phyloP scores from a whole-genome alignment of 1,140 invertebrate species.

The Zaprionus africanus region DNA sequence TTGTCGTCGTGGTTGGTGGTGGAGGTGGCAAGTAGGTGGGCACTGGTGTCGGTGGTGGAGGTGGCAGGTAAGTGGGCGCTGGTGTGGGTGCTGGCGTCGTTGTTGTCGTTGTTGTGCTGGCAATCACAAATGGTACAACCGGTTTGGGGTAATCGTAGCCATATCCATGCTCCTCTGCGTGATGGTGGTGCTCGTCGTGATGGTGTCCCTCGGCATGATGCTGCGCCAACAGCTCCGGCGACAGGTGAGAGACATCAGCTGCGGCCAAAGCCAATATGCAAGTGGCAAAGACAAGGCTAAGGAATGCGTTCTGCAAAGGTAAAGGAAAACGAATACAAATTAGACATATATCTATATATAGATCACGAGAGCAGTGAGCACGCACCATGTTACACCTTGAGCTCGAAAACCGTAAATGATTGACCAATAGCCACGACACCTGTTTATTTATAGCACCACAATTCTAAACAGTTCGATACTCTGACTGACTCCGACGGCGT shows the following conservation, averaged over 20 bases:
- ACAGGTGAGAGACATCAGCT: conserved; percentile 77
- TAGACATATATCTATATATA: not conserved
- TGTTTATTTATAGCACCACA: conserved; percentile 77
- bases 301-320: conserved; percentile 50
- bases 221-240: conserved; percentile 44
- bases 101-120: conserved; percentile 50
- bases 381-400: conserved; percentile 77
- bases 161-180: conserved; percentile 62
- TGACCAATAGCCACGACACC: conserved; percentile 50
- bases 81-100: conserved; percentile 62
- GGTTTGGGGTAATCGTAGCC: conserved; percentile 74
- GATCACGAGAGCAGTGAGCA: conserved; percentile 21
- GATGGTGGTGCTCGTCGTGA: conserved; percentile 54
- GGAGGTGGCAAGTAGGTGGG: conserved; percentile 47
- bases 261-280: conserved; percentile 58
- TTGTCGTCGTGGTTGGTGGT: conserved; percentile 31
- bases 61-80: conserved; percentile 63
- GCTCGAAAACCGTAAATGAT: conserved; percentile 72
- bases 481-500: conserved; percentile 2
- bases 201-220: conserved; percentile 51
- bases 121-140: conserved; percentile 64
- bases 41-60: conserved; percentile 40
- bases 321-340: not conserved
- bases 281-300: conserved; percentile 44
- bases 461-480: conserved; percentile 66